Evolutionary conservation across 2,888 invertebrate genomes (phyloP).

Genomic region (Apomyelois bistriatella): DNA sequence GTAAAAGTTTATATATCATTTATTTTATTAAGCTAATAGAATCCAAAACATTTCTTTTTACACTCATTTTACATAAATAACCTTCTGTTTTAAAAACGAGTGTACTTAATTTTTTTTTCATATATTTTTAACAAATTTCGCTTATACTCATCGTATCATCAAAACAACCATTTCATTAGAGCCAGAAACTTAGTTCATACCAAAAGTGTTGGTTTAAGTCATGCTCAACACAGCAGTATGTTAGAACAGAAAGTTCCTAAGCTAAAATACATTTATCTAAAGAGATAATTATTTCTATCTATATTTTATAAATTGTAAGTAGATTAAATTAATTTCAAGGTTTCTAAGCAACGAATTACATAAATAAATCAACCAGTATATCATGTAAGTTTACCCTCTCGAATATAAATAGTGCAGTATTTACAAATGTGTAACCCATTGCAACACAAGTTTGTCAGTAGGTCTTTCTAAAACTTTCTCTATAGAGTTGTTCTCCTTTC

Average conservation of each 20-base stretch:
- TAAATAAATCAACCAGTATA: conserved; percentile 46
- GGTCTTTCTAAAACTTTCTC: too few species aligned
- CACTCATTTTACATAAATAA: background rate
- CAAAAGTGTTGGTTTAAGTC: conserved; percentile 5
- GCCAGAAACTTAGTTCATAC: conserved; percentile 9
- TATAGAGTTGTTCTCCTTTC: too few species aligned
- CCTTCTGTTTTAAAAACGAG: background rate
- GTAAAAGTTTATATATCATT: background rate
- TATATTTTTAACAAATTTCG: background rate
- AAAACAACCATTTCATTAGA: background rate
- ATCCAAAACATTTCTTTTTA: background rate
- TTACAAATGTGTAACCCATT: background rate
- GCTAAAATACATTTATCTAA: conserved; percentile 57
- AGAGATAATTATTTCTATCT: conserved; percentile 58
- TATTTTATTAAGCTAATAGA: background rate
- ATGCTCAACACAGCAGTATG: conserved; percentile 40
- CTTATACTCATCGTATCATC: background rate
- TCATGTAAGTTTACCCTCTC: conserved; percentile 26
- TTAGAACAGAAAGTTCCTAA: conserved; percentile 75
- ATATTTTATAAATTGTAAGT: conserved; percentile 61
- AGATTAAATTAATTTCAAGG: conserved; percentile 61
- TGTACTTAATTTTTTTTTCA: conserved; percentile 6
- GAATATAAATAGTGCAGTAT: conserved; percentile 13
- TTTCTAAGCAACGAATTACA: conserved; percentile 76
- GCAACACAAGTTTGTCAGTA: background rate